phyloP scores from a whole-genome alignment of 2,888 invertebrate genomes.

The Aspidiotus rigidus region DNA sequence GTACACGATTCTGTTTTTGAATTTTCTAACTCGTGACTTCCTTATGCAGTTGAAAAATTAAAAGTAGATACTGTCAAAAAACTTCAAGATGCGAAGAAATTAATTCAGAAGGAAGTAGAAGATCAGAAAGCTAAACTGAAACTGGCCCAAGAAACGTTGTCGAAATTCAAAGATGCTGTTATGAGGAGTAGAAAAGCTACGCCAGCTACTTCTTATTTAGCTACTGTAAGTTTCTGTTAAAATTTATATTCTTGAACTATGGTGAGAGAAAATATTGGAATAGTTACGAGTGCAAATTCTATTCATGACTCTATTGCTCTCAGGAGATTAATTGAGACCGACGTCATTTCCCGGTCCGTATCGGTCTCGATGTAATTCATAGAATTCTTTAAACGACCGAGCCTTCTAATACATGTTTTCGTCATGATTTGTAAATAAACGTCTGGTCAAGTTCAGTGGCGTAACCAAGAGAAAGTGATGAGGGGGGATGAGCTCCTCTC shows the following conservation, averaged over 20 bases:
- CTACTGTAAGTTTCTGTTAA: not conserved
- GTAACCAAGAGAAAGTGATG: too few species aligned
- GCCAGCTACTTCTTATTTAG: slow-evolving; percentile 29
- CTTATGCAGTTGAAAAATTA: slow-evolving; percentile 19
- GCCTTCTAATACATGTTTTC: too few species aligned
- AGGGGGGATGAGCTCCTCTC: too few species aligned
- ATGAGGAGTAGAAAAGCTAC: slow-evolving; percentile 29
- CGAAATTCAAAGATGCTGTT: slow-evolving; percentile 28
- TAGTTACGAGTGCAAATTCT: not conserved
- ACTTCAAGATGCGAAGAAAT: slow-evolving; percentile 23
- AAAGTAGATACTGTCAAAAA: slow-evolving; percentile 26
- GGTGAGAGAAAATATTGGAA: not conserved
- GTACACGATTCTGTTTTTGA: too few species aligned
- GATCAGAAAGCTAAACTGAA: slow-evolving; percentile 28
- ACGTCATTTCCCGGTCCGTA: too few species aligned
- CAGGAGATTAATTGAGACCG: not conserved
- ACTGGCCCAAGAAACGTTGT: slow-evolving; percentile 27
- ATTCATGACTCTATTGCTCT: not conserved
- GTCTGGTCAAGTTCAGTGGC: too few species aligned
- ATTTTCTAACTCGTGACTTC: not conserved
- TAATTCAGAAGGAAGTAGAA: slow-evolving; percentile 26
- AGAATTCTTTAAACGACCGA: too few species aligned
- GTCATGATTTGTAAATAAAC: too few species aligned
- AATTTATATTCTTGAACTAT: not conserved
- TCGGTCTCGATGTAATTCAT: too few species aligned